These are phyloP conservation scores for Chrysochloris asiatica DNA, from an alignment of 2,113 vertebrate genomes.

Conservation along the genomic window DNA sequence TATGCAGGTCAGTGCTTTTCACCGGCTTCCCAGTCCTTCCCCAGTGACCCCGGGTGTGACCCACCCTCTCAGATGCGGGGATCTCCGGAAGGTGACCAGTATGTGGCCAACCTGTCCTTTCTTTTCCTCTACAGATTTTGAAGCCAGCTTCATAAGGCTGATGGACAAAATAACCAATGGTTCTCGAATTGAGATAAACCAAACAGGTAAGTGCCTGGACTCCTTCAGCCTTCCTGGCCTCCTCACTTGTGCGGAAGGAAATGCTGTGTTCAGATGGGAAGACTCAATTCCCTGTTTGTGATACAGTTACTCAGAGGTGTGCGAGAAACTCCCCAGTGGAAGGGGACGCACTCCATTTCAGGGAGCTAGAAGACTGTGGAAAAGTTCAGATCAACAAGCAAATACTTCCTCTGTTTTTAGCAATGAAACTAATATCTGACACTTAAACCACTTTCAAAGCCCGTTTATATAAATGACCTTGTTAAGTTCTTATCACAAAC, in stretches of 20 bases:
- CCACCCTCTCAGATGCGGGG: background rate
- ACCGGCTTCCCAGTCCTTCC: background rate
- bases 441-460: too few relatives aligned
- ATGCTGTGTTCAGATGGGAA: background rate
- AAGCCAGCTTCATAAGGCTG: slow-evolving; percentile 96
- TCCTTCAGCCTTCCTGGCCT: background rate
- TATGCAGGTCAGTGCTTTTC: background rate
- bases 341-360: background rate
- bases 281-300: background rate
- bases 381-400: background rate
- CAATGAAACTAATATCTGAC: background rate
- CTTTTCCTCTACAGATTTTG: slow-evolving; percentile 90
- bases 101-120: background rate
- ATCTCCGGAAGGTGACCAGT: background rate
- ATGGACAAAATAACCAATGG: slow-evolving; percentile 98
- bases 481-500: too few relatives aligned
- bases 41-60: background rate
- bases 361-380: background rate
- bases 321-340: background rate
- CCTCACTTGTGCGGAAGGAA: background rate
- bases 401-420: background rate
- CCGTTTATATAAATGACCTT: too few relatives aligned
- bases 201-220: slow-evolving; percentile 90
- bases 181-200: slow-evolving; percentile 97
- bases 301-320: background rate